Evolutionary conservation across 2,113 vertebrate species (phyloP).

Genomic region (Proterorhinus semilunaris): DNA sequence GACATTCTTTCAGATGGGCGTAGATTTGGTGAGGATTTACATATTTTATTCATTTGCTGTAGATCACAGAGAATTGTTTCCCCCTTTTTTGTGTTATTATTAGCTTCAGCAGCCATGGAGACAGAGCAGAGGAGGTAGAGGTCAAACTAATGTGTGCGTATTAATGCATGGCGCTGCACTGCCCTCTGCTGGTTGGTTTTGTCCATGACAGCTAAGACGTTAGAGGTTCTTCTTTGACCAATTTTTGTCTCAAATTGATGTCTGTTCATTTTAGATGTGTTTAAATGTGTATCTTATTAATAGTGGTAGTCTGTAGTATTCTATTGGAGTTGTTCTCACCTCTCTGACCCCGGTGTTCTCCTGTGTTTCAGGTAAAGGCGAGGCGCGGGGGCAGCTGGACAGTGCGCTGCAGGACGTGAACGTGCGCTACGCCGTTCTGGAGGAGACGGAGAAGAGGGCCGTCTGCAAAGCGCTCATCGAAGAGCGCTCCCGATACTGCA

Average conservation of each 20-base stretch:
- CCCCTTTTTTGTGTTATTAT: neutral
- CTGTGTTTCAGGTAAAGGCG: slow-evolving; percentile 74
- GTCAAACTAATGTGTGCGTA: slow-evolving; percentile 7
- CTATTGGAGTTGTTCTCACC: too few relatives aligned
- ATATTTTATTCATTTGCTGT: too few relatives aligned
- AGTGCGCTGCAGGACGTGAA: slow-evolving; percentile 82
- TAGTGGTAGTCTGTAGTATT: too few relatives aligned
- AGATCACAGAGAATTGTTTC: neutral
- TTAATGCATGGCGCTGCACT: slow-evolving; percentile 3
- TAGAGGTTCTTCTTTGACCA: too few relatives aligned
- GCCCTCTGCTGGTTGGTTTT: slow-evolving; percentile 45
- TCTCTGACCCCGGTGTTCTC: slow-evolving; percentile 3
- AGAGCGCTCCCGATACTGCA: slow-evolving; percentile 80
- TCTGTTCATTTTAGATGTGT: too few relatives aligned
- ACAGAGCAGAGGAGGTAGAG: slow-evolving; percentile 9
- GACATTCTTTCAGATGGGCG: too few relatives aligned
- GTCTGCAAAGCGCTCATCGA: slow-evolving; percentile 79
- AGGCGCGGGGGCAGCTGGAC: slow-evolving; percentile 79
- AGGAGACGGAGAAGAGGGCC: slow-evolving; percentile 80
- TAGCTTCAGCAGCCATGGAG: neutral
- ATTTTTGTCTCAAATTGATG: too few relatives aligned
- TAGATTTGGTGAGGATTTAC: too few relatives aligned
- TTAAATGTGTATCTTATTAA: too few relatives aligned
- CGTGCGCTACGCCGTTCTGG: slow-evolving; percentile 77
- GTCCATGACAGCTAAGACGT: neutral